Conservation (phyloP, 2,113 vertebrate species). For the Nycticebus coucang region DNA sequence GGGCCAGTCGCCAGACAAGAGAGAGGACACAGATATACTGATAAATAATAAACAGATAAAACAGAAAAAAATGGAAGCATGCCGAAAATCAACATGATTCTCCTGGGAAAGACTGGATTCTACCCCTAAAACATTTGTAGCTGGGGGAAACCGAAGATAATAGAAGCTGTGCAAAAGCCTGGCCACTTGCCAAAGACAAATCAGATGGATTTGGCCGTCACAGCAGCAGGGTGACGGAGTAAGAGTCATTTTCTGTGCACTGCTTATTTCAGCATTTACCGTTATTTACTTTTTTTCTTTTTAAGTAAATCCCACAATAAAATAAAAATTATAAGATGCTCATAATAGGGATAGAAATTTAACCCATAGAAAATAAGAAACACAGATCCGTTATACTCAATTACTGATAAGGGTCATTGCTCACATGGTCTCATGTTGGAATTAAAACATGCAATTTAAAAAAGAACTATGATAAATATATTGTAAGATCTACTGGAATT, state of each 20-base stretch:
- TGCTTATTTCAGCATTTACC: background rate
- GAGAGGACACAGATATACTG: no score
- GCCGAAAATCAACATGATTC: background rate
- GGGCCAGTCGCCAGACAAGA: no score
- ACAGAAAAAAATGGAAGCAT: background rate
- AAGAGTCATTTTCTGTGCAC: background rate
- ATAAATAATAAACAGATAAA: background rate
- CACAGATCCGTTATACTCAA: background rate
- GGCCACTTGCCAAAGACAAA: background rate
- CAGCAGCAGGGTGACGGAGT: background rate
- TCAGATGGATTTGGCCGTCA: background rate
- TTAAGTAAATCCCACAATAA: background rate
- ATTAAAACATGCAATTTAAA: background rate
- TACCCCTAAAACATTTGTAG: background rate
- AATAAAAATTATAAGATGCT: background rate
- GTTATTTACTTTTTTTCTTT: background rate
- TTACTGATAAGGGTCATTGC: background rate
- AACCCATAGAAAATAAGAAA: background rate
- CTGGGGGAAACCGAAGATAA: background rate
- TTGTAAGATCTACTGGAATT: background rate
- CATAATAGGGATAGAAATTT: background rate
- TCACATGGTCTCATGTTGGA: background rate
- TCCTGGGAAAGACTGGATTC: background rate
- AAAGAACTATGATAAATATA: background rate
- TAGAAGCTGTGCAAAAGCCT: background rate